phyloP scores from a whole-genome alignment of 2,888 invertebrate species.

The Hemistola chrysoprasaria region DNA sequence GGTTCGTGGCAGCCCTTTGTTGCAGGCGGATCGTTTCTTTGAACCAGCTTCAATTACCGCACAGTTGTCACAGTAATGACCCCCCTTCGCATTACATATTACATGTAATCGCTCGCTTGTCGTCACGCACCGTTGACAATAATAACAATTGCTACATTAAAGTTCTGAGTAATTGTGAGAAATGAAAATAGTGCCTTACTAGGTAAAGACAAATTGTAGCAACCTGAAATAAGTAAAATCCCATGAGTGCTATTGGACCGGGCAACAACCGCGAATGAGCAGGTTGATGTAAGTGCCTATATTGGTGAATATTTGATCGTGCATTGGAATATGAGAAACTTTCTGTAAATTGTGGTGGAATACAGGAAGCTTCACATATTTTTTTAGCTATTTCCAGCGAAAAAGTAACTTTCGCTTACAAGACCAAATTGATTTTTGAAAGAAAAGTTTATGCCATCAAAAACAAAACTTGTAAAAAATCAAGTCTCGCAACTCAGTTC shows the following conservation, averaged over 20 bases:
- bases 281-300: no score
- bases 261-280: constrained; percentile 6
- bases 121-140: constrained; percentile 68
- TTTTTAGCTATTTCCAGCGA: background rate
- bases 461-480: no score
- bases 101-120: constrained; percentile 54
- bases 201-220: constrained; percentile 11
- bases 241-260: constrained; percentile 6
- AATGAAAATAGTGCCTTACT: constrained; percentile 40
- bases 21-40: constrained; percentile 49
- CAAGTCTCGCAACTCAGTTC: no score
- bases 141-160: constrained; percentile 50
- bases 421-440: no score
- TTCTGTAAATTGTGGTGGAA: background rate
- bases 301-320: constrained; percentile 3
- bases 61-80: constrained; percentile 59
- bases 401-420: no score
- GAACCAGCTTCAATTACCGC: constrained; percentile 58
- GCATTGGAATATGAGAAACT: constrained; percentile 3
- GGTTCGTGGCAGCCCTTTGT: constrained; percentile 28
- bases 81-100: constrained; percentile 48
- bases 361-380: background rate
- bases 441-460: no score
- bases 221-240: constrained; percentile 4
- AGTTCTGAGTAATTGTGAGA: constrained; percentile 52